Percentiles rank a stretch among this genome's conserved stretches.
These are phyloP conservation scores for Squalus acanthias DNA, from an alignment of 2,797 vertebrate species.

Conservation along the genomic window DNA sequence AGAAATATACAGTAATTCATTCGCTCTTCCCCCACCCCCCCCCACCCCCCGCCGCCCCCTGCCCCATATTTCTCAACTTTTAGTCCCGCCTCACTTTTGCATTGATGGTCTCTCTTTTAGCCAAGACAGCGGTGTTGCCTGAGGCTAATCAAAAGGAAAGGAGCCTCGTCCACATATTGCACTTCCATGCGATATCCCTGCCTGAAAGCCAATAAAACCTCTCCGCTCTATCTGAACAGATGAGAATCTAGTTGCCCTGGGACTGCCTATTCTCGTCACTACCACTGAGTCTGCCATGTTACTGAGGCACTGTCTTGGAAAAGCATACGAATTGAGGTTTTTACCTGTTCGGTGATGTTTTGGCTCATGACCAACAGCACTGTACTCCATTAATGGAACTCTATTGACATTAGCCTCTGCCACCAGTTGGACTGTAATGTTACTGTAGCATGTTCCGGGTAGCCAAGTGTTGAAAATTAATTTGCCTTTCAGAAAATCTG, in stretches of 20 bases:
- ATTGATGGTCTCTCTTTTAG: not conserved
- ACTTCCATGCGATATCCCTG: not conserved
- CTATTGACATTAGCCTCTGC: conserved; percentile 82
- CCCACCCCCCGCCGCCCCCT: too few relatives aligned
- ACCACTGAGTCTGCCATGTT: not conserved
- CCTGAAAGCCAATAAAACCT: not conserved
- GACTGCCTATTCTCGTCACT: not conserved
- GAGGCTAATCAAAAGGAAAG: not conserved
- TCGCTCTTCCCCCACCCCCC: too few relatives aligned
- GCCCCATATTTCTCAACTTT: too few relatives aligned
- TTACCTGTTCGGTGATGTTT: conserved; percentile 82
- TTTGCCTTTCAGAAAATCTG: conserved; percentile 86
- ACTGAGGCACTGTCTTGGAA: not conserved
- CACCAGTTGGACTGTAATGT: conserved; percentile 88
- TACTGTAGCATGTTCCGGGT: conserved; percentile 82
- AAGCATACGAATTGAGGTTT: not conserved
- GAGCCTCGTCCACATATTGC: not conserved
- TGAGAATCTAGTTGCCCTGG: not conserved
- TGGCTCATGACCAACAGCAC: conserved; percentile 72
- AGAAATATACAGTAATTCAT: too few relatives aligned
- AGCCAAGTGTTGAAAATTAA: conserved; percentile 94
- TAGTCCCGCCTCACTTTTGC: too few relatives aligned
- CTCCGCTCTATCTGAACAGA: not conserved
- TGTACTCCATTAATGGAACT: conserved; percentile 68
- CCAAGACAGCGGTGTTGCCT: not conserved